Conservation (phyloP, 2,797 vertebrate genomes). For the Poecilia wingei region DNA sequence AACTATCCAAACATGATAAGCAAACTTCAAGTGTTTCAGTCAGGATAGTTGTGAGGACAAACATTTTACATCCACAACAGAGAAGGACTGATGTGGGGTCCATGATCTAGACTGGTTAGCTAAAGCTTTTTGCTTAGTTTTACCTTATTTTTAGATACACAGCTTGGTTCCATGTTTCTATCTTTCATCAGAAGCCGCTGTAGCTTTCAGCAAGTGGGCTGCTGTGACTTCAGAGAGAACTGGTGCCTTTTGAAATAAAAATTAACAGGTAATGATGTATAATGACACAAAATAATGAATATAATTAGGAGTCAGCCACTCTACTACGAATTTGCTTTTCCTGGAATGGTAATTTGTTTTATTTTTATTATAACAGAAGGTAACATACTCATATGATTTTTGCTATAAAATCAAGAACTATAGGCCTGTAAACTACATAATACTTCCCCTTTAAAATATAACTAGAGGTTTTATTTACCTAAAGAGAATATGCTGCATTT, state of each 20-base stretch:
- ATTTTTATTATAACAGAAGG: no score
- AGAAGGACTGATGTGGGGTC: background rate
- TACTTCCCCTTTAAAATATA: background rate
- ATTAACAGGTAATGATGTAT: background rate
- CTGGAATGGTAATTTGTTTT: no score
- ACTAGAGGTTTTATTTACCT: background rate
- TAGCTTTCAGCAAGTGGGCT: background rate
- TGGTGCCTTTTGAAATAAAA: background rate
- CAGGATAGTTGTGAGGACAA: no score
- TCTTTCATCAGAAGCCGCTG: background rate
- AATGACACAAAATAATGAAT: background rate
- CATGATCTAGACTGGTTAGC: background rate
- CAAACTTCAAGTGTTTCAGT: background rate
- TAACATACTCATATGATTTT: no score
- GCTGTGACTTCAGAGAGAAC: background rate
- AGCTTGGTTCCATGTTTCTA: background rate
- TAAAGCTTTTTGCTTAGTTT: background rate
- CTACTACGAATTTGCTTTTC: background rate
- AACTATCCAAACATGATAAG: background rate
- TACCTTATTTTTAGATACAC: constrained; percentile 1
- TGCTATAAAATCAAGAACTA: no score
- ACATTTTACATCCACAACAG: no score
- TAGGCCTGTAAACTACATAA: no score
- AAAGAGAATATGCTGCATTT: background rate
- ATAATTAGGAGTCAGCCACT: background rate